phyloP scores from a whole-genome alignment of 1,140 invertebrate genomes.

The Paraescarpia echinospica region DNA sequence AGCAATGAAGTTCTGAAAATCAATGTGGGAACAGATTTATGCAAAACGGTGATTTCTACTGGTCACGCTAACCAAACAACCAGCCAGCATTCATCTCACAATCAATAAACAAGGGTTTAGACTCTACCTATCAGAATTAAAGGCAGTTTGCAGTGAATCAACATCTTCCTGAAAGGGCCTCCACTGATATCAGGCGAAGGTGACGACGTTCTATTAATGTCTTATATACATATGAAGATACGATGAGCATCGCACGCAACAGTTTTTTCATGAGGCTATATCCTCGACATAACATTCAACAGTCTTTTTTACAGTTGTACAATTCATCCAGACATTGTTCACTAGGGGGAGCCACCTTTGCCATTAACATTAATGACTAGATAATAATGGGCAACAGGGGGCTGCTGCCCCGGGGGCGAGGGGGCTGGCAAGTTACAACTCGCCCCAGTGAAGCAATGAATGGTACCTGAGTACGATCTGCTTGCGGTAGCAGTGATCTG shows the following conservation, averaged over 20 bases:
- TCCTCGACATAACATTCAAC: background rate
- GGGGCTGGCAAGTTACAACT: background rate
- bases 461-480: background rate
- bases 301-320: background rate
- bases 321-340: background rate
- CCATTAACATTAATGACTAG: background rate
- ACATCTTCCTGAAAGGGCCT: background rate
- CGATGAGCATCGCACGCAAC: background rate
- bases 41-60: background rate
- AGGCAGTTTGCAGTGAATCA: background rate
- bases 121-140: background rate
- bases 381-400: background rate
- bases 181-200: background rate
- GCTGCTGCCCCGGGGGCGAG: background rate
- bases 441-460: background rate
- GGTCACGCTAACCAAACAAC: background rate
- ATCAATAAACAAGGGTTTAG: background rate
- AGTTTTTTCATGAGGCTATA: background rate
- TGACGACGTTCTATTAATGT: background rate
- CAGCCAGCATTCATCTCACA: background rate
- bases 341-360: background rate
- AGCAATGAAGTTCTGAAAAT: background rate
- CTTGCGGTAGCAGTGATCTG: background rate
- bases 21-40: background rate
- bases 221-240: background rate